Percentiles rank a stretch among this genome's conserved stretches.
phyloP scores from a whole-genome alignment of 2,113 vertebrate species.

The Silurus meridionalis region DNA sequence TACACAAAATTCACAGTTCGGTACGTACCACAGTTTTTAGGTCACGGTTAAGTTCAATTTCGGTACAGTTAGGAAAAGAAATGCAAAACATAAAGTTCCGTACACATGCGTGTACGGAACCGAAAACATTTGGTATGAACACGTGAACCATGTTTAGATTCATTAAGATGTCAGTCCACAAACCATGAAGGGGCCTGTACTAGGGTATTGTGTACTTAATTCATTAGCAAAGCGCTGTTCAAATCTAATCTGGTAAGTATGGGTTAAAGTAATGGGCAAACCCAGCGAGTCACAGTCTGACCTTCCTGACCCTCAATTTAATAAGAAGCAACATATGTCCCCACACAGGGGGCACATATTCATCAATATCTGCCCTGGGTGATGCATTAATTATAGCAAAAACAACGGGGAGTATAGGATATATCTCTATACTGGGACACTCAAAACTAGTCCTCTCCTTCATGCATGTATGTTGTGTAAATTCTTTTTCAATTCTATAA shows the following conservation, averaged over 20 bases:
- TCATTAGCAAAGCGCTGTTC: constrained; percentile 21
- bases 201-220: constrained; percentile 28
- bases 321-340: constrained; percentile 25
- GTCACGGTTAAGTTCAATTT: no score
- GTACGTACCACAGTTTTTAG: no score
- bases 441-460: not conserved
- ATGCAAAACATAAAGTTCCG: no score
- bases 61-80: no score
- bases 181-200: not conserved
- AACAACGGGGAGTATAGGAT: not conserved
- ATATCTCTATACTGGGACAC: not conserved
- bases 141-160: not conserved
- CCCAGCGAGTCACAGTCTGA: constrained; percentile 14
- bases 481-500: not conserved
- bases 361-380: constrained; percentile 12
- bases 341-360: constrained; percentile 12
- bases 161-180: constrained; percentile 36
- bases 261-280: constrained; percentile 8
- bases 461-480: not conserved
- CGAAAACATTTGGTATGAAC: no score
- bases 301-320: constrained; percentile 26
- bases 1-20: no score
- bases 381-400: constrained; percentile 10
- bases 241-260: constrained; percentile 29
- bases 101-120: no score